Conservation (phyloP, 2,888 invertebrate genomes). For the Dynastes hyllus region DNA sequence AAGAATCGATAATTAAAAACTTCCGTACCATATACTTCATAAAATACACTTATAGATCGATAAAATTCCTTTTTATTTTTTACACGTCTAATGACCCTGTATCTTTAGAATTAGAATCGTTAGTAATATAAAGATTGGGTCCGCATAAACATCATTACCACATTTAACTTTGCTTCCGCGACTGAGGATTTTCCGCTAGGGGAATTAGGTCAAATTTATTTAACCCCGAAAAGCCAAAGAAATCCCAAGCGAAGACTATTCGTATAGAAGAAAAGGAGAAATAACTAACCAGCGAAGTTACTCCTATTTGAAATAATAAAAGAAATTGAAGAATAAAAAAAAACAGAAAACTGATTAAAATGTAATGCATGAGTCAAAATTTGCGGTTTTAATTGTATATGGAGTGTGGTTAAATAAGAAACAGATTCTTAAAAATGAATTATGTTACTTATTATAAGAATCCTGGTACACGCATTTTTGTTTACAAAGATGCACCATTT, state of each 20-base stretch:
- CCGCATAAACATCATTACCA: constrained; percentile 9
- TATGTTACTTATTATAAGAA: too few relatives aligned
- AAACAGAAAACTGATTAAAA: background rate
- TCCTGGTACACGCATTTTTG: too few relatives aligned
- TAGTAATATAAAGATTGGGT: background rate
- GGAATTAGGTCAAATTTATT: constrained; percentile 29
- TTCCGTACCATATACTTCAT: constrained; percentile 25
- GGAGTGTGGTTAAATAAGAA: background rate
- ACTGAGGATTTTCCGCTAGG: constrained; percentile 16
- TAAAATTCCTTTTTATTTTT: constrained; percentile 22
- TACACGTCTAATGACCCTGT: background rate
- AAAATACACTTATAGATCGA: background rate
- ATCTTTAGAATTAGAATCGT: background rate
- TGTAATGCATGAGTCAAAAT: background rate
- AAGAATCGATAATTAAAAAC: constrained; percentile 14
- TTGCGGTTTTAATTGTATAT: background rate
- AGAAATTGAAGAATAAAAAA: background rate
- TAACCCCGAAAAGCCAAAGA: background rate
- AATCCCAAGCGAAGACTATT: background rate
- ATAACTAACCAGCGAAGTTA: background rate
- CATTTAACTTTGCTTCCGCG: background rate
- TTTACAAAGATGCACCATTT: too few relatives aligned
- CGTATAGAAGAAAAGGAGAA: background rate
- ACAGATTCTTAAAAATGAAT: too few relatives aligned
- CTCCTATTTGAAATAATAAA: background rate